Conservation (phyloP, 1,140 invertebrate genomes). For the Paralvinella palmiformis region DNA sequence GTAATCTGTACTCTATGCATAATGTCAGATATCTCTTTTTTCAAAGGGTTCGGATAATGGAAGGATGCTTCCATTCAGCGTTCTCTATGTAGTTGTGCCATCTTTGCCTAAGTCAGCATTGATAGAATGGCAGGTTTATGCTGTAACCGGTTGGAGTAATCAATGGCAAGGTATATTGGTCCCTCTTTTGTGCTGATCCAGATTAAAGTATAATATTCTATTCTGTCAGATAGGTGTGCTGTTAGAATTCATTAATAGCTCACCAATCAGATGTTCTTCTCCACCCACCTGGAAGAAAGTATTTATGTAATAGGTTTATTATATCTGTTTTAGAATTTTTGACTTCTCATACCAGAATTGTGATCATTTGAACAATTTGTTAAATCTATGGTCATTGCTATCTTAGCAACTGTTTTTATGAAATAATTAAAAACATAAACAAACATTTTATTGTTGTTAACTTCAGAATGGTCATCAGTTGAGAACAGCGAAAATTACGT, state of each 20-base stretch:
- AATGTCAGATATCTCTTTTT: neutral
- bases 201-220: too few relatives aligned
- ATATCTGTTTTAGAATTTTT: neutral
- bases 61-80: slow-evolving; percentile 61
- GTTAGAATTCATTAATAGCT: neutral
- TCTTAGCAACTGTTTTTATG: neutral
- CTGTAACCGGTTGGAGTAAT: neutral
- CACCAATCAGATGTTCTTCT: neutral
- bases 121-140: slow-evolving; percentile 78
- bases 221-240: too few relatives aligned
- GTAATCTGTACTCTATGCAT: neutral
- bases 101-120: slow-evolving; percentile 70
- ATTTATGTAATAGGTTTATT: neutral
- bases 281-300: neutral
- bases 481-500: neutral
- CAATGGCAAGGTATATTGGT: neutral
- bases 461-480: neutral
- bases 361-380: neutral
- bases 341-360: neutral
- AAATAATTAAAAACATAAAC: neutral
- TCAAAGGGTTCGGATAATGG: slow-evolving; percentile 75
- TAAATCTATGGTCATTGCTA: neutral
- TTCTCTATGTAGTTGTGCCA: slow-evolving; percentile 77
- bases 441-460: neutral
- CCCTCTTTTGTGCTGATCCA: too few relatives aligned